Evolutionary conservation across 1,140 invertebrate species (phyloP), one percentile per base, ranked within the genome.

Genomic region (Cyphomyrmex costatus): DNA sequence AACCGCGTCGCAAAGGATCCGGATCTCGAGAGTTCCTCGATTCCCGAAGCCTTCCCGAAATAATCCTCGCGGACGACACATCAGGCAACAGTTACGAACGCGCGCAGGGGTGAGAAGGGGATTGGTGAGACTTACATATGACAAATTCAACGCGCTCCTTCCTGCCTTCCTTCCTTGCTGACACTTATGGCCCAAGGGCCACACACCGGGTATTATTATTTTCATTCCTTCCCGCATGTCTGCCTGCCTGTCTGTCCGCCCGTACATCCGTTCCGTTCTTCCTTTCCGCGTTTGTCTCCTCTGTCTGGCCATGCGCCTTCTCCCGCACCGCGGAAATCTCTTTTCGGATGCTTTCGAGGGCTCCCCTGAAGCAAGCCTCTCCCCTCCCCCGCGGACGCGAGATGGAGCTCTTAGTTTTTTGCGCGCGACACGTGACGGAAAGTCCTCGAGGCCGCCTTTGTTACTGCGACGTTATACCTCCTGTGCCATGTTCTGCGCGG

Each of bases 161-260:
- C 90, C 89, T 73, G 74, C 61, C 82, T 79, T 92, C 89, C 82
- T 93, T 92, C 90, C 92, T 93, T 86, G 74, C 91, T 91, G 91
- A 93, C 92, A 92, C 93, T 91, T 92, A 92, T 93, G 92, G 92
- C 92, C 93, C 91, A 85, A 42, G 88, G 93, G 93, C 92, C 93
- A 92, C 86, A 42, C 88, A 85, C 88, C 85, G 86, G 87, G 80
- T 92, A 93, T 94, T 94, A 94, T 93, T 94, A 94, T 94, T 94
- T 93, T 93, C 93, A 93, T 93, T 93, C 91, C 93, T 93, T 93
- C 91, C 90, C 91, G 91, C 90, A 90, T 88, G 88, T 92, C 91
- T 91, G 91, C 88, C 91, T 90, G 90, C 51, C 89, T 36, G 58
- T 65, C 91, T 83, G 92, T 68, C 33, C 5, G 51, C 60, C 33